These are phyloP conservation scores for Peromyscus eremicus DNA, from an alignment of 2,797 vertebrate species.

Conservation along the genomic window DNA sequence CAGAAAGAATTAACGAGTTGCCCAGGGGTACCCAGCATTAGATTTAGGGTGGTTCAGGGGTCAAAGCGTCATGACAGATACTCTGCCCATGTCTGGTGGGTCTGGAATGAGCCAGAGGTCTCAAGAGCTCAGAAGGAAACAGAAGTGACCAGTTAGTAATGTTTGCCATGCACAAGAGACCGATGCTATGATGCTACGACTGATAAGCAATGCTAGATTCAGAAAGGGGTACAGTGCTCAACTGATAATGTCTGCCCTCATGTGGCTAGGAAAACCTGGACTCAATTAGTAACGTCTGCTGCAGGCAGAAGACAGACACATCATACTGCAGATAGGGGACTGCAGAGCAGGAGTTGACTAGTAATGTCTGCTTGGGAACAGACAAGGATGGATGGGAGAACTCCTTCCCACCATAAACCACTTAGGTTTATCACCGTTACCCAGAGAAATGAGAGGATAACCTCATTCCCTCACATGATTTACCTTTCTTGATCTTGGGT, in stretches of 20 bases:
- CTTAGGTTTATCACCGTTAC: not conserved
- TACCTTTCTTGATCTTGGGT: slow-evolving; percentile 98
- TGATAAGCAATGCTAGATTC: not conserved
- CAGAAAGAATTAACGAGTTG: not conserved
- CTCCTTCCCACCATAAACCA: too few relatives aligned
- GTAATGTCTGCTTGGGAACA: not conserved
- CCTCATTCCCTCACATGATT: not conserved
- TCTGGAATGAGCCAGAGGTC: not conserved
- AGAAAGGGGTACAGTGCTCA: not conserved
- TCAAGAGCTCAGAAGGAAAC: not conserved
- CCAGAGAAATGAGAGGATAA: too few relatives aligned
- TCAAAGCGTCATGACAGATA: too few relatives aligned
- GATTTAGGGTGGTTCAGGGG: not conserved
- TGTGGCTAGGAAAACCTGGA: not conserved
- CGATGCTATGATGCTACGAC: accelerated
- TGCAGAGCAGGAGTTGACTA: not conserved
- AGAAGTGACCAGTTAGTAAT: not conserved
- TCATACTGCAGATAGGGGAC: not conserved
- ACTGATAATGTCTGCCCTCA: not conserved
- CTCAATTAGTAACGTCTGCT: not conserved
- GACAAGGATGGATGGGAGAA: accelerated
- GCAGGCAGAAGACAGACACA: accelerated
- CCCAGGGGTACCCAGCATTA: not conserved
- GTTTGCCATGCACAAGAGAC: not conserved
- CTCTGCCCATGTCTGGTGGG: not conserved